Base-by-base conservation (phyloP, 2,888 invertebrate genomes). In the Iphiclides podalirius region DNA sequence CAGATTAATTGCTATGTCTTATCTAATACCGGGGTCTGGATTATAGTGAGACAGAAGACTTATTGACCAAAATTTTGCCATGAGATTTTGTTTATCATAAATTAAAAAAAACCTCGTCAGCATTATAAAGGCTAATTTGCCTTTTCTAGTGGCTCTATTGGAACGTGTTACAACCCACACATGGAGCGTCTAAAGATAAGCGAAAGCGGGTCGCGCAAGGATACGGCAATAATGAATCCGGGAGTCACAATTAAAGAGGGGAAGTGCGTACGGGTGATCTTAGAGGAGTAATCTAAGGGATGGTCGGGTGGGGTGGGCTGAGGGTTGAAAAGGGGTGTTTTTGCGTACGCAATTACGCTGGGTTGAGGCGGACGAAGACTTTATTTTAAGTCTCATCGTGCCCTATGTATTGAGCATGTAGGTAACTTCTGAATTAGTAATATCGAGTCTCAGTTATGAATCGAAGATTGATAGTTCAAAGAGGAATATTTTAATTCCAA, bases 181-280 rank as follows among this genome's bases (percentile, higher is more conserved):
- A 60, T 52, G 57, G 58, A 69, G 63, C 59, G 60, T 66, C 67
- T 64, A 76, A 80, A 86, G 86, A 87, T 87, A 86, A 87, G 79
- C 67, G 58, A 53, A 73, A 79, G 65, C 76, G 81, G 82, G 80
- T 78, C 69, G 75, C 67, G 61, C 75, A 79, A 82, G 83, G 83
- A 82, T 79, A 79, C 76, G 71, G 75, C 73, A 73, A 77, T 87
- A 87, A 88, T 86, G 85, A 86, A 75, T 76, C 82, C 77, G 83
- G 78, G 79, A 74, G 71, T 78, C 79, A 81, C 87, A 86, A 87
- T 88, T 87, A 86, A 71, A 79, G 67, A 78, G 85, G 86, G 85
- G 84, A 86, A 83, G 83, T 85, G 71, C 76, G 85, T 78, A 62
- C 74, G 71, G 76, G 70, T 74, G 84, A 87, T 88, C 88, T 88